Conservation (phyloP, 2,113 vertebrate genomes). For the Pandion haliaetus region DNA sequence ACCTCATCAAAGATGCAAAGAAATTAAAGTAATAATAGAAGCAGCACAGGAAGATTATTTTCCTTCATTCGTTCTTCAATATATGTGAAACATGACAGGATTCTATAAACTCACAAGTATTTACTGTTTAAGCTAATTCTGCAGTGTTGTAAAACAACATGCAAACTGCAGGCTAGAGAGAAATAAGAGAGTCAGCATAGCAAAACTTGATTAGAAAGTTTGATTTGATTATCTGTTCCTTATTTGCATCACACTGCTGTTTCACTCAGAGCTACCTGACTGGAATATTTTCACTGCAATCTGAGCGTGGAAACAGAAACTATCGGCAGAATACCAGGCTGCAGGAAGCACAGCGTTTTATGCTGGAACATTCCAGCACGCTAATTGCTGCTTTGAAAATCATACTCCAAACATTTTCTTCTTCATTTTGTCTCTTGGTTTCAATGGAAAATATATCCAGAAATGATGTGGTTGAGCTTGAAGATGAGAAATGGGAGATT, state of each 20-base stretch:
- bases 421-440: not conserved
- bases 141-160: conserved; percentile 55
- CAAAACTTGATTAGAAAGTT: conserved; percentile 66
- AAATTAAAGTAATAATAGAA: conserved; percentile 19
- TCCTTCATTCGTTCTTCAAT: not conserved
- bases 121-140: conserved; percentile 67
- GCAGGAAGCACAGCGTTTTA: not conserved
- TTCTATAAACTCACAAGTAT: conserved; percentile 47
- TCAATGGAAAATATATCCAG: not conserved
- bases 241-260: conserved; percentile 60
- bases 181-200: conserved; percentile 63
- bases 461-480: not conserved
- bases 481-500: not conserved
- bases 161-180: conserved; percentile 50
- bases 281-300: conserved; percentile 37
- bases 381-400: conserved; percentile 15
- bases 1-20: not conserved
- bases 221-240: conserved; percentile 66
- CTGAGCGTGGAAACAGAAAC: not conserved
- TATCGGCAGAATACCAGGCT: not conserved
- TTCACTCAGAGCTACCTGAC: conserved; percentile 33
- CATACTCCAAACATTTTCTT: not conserved
- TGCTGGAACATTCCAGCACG: not conserved
- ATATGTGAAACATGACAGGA: conserved; percentile 2
- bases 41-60: not conserved